Evolutionary conservation across 1,140 invertebrate genomes (phyloP).

Genomic region (Rhopalosiphum maidis): DNA sequence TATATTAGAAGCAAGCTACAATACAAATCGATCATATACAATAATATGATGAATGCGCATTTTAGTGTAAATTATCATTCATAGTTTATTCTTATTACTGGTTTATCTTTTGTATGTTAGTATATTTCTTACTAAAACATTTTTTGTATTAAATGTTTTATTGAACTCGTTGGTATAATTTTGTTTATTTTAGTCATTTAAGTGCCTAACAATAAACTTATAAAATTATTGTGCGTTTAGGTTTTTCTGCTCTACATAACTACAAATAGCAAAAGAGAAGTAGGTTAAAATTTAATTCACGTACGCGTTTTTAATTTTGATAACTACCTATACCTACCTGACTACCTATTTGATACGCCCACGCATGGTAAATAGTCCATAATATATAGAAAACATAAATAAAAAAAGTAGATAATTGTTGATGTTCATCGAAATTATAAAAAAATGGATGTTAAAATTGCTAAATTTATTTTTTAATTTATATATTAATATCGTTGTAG

Average conservation of each 20-base stretch:
- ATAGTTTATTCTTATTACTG: too few species aligned
- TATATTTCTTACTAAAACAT: not conserved
- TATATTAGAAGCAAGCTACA: not conserved
- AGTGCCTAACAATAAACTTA: not conserved
- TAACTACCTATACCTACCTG: not conserved
- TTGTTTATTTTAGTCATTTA: not conserved
- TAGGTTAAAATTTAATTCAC: constrained; percentile 29
- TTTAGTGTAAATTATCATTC: too few species aligned
- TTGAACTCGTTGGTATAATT: not conserved
- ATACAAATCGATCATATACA: not conserved
- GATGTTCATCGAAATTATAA: not conserved
- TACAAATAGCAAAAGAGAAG: not conserved
- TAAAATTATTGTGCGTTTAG: not conserved
- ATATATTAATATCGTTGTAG: not conserved
- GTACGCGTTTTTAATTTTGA: not conserved
- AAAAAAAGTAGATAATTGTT: not conserved
- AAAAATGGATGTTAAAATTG: not conserved
- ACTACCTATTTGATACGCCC: not conserved
- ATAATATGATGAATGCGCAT: not conserved
- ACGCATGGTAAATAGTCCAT: constrained; percentile 3
- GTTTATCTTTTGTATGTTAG: not conserved
- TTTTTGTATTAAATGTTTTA: not conserved
- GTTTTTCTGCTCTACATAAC: constrained; percentile 46
- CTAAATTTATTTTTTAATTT: not conserved
- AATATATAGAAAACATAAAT: not conserved